Base-by-base conservation (phyloP, 2,797 vertebrate species). In the Petrocephalus sullivani region DNA sequence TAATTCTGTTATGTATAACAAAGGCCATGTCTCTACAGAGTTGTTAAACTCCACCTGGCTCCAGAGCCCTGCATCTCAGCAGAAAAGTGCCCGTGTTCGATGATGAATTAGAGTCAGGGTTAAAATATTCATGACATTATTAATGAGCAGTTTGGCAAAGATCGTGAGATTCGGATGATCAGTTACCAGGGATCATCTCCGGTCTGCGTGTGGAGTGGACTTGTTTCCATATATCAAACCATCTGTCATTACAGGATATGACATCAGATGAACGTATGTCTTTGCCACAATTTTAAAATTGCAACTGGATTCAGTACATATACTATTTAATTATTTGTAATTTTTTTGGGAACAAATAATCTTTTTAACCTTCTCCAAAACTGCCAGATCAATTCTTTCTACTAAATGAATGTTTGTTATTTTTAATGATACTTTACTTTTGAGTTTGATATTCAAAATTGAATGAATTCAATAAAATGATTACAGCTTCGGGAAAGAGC, bases 61-160 rank as follows among this genome's bases (percentile, higher is more conserved):
- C 19, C 75, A 19, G 19, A 1, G 7, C 19, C 75, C 3, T 1
- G 75, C 41, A 56, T 85, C 49, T 85, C 56, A 23, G 14, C 23
- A 56, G 82, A 56, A 33, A 85, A 85, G n/a, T n/a, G n/a, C 51
- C 82, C 82, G 56, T 33, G 23, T 85, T 54, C 53, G 46, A 6
- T 56, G 53, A 53, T 14, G 4, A 85, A 85, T 33, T 85, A 28
- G 82, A 46, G 82, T 85, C 82, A 33, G 82, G 82, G 49, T 49
- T 85, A 85, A 85, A 85, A 85, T 85, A 85, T 85, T 85, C 49
- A 53, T 85, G 49, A 54, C 51, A 28, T 81, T 81, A 49, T 81
- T 81, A 81, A 81, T 85, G 82, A 51, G 53, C 82, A 85, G 82
- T 54, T 85, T 85, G 82, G 37, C 75, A 81, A 81, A 81, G 49